Evolutionary conservation across 2,113 vertebrate species (phyloP).

Genomic region (Myiopsitta monachus): DNA sequence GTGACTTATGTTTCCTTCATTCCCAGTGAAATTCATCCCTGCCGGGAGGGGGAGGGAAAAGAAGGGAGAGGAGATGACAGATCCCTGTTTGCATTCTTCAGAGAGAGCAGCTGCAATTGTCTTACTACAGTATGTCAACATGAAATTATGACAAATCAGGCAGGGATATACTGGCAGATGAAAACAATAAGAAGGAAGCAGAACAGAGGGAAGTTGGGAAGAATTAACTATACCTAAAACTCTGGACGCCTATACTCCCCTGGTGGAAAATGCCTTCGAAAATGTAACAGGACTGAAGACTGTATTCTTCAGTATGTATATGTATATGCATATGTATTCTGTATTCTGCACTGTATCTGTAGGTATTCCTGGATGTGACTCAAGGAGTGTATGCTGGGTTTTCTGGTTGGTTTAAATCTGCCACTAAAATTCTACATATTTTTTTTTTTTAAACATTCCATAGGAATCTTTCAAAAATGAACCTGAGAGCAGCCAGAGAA

Average conservation of each 20-base stretch:
- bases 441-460: background rate
- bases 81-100: slow-evolving; percentile 61
- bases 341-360: background rate
- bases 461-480: slow-evolving; percentile 27
- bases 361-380: background rate
- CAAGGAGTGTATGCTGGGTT: background rate
- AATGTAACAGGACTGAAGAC: background rate
- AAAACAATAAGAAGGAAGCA: slow-evolving; percentile 40
- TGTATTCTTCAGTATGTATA: background rate
- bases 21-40: slow-evolving; percentile 26
- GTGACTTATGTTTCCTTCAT: background rate
- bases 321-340: background rate
- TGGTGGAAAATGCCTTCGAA: background rate
- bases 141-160: slow-evolving; percentile 44
- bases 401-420: background rate
- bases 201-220: background rate
- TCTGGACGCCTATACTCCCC: background rate
- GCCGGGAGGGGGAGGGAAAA: background rate
- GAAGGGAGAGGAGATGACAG: slow-evolving; percentile 3
- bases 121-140: slow-evolving; percentile 60
- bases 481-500: slow-evolving; percentile 25
- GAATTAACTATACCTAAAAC: background rate
- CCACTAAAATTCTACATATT: background rate
- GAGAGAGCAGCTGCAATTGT: slow-evolving; percentile 61
- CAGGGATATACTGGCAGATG: slow-evolving; percentile 4